A percentile compares a stretch with the other conserved stretches of the same genome.
Evolutionary conservation across 2,113 vertebrate species (phyloP).

Genomic region (Perca fluviatilis): DNA sequence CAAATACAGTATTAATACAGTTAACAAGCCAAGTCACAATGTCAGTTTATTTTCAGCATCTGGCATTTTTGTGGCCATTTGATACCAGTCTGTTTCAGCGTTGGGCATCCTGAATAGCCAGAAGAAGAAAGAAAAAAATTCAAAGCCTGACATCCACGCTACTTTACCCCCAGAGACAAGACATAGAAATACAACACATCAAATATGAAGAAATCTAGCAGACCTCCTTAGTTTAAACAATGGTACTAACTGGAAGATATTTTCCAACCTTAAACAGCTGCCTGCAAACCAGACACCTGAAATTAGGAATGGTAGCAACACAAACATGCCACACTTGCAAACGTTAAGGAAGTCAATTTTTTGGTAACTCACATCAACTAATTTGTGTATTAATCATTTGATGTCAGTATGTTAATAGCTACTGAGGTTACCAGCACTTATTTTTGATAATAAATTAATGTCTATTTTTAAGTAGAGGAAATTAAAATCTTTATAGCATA

Average conservation of each 20-base stretch:
- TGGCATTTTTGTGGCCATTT: conserved; percentile 70
- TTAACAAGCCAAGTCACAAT: conserved; percentile 78
- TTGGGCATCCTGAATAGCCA: conserved; percentile 47
- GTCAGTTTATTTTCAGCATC: conserved; percentile 76
- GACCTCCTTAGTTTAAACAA: conserved; percentile 93
- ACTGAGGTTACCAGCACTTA: conserved; percentile 4
- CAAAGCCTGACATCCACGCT: conserved; percentile 60
- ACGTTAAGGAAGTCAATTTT: conserved; percentile 87
- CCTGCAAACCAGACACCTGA: conserved; percentile 20
- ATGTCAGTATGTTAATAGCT: conserved; percentile 28
- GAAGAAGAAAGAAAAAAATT: conserved; percentile 3
- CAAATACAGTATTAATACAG: conserved; percentile 84
- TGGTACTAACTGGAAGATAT: conserved; percentile 87
- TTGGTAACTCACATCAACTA: conserved; percentile 25
- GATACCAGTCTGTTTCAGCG: conserved; percentile 55
- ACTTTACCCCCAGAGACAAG: conserved; percentile 66
- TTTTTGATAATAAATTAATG: conserved; percentile 54
- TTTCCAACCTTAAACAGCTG: conserved; percentile 67
- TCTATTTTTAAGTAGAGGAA: conserved; percentile 14
- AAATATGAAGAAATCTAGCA: conserved; percentile 71
- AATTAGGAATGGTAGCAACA: conserved; percentile 38
- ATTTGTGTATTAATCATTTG: background rate
- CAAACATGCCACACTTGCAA: conserved; percentile 78
- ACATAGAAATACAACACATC: conserved; percentile 81
- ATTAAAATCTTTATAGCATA: conserved; percentile 15